Conservation (phyloP, 2,113 vertebrate species). For the Epinephelus lanceolatus region DNA sequence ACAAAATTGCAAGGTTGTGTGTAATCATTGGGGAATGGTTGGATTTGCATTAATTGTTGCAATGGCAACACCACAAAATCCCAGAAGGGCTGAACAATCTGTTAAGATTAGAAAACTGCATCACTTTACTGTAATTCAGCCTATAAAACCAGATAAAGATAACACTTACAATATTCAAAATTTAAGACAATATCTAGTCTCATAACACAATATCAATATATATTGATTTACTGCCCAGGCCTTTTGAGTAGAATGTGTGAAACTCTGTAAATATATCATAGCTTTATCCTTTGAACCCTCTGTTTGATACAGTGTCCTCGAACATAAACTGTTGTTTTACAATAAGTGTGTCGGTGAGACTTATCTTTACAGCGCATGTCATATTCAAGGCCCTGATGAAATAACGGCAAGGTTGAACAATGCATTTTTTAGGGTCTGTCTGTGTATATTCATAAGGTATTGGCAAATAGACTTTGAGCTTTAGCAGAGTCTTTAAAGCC, state of each 20-base stretch:
- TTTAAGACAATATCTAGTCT: too few relatives aligned
- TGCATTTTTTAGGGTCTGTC: neutral
- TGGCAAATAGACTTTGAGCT: conserved; percentile 8
- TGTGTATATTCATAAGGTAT: conserved; percentile 7
- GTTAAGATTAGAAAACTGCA: too few relatives aligned
- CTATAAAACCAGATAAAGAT: too few relatives aligned
- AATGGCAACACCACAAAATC: too few relatives aligned
- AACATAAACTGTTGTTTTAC: neutral
- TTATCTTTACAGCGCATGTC: neutral
- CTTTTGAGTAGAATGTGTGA: neutral
- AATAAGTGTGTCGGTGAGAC: neutral
- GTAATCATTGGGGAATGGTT: too few relatives aligned
- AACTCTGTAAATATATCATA: neutral
- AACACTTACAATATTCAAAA: too few relatives aligned
- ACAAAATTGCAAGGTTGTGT: too few relatives aligned
- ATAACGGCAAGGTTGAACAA: conserved; percentile 9
- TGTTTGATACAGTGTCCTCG: neutral
- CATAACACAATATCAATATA: too few relatives aligned
- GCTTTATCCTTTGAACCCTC: neutral
- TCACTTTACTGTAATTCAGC: too few relatives aligned
- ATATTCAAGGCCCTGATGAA: conserved; percentile 4
- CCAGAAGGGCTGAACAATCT: too few relatives aligned
- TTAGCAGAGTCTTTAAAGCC: conserved; percentile 49
- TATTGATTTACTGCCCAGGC: too few relatives aligned
- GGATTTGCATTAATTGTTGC: too few relatives aligned